Evolutionary conservation across 2,888 invertebrate species (phyloP), one percentile per base, ranked within the genome.

Genomic region (Troilus luridus): DNA sequence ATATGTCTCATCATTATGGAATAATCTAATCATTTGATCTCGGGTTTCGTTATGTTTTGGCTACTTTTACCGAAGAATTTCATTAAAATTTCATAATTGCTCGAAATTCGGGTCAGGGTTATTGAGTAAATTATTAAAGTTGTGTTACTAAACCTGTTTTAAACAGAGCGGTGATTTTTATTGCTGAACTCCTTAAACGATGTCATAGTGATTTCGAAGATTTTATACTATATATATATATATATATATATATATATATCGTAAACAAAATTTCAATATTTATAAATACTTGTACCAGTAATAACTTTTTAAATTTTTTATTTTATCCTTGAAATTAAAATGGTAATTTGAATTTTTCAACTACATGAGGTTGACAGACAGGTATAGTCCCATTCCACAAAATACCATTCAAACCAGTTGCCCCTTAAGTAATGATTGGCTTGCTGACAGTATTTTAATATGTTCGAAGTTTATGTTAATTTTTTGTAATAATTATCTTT

Each of bases 1-100:
- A 41, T 41, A 41, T 41, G 5, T 41, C 41, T 41, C 41, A 41
- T 41, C 41, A 41, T 41, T 60, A 14, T 60, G 14, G 8, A 64
- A 21, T n/a, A 0, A 1, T 64, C 64, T 67, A 24, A 11, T 14
- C 6, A 14, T 41, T 77, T 9, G 72, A 77, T 41, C 5, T 17
- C 72, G 6, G 17, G 41, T 77, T 77, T 41, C 72, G 72, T 19
- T 41, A 41, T 8, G 72, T 41, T 77, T 19, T 41, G 72, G 17
- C 14, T 27, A 77, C 72, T 41, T 77, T 77, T 77, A 41, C 72
- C 19, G 27, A 41, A 77, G 72, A 77, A 77, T 77, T 77, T 77
- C 72, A 77, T 77, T 77, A 77, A 77, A 77, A 77, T 77, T 77
- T 77, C 72, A 77, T 77, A 77, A 77, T 77, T 77, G 27, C 72